Evolutionary conservation across 2,797 vertebrate species (phyloP).

Genomic region (Echeneis naucrates): DNA sequence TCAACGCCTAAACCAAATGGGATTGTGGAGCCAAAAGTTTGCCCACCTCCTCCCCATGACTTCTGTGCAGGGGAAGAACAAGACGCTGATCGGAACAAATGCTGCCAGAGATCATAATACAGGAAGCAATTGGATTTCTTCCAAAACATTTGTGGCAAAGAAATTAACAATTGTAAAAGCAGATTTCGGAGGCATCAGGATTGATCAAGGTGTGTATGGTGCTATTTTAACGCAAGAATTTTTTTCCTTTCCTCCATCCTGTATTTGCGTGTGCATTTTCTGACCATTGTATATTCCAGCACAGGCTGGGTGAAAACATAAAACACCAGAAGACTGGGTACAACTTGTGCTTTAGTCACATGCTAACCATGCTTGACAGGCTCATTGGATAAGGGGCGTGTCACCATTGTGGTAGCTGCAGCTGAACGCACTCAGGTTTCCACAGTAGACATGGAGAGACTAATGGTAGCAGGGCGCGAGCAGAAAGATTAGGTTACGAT

Average conservation of each 20-base stretch:
- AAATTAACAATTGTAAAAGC: background rate
- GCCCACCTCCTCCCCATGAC: background rate
- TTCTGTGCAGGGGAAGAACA: constrained; percentile 6
- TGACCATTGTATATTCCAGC: background rate
- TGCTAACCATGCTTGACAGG: constrained; percentile 8
- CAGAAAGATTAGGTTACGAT: constrained; percentile 45
- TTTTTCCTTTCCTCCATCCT: background rate
- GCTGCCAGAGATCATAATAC: constrained; percentile 15
- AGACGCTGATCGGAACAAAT: constrained; percentile 12
- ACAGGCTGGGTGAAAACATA: background rate
- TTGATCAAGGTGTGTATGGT: constrained; percentile 18
- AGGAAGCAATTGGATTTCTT: constrained; percentile 8
- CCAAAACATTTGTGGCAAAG: constrained; percentile 20
- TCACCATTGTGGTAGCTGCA: background rate
- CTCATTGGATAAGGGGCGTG: background rate
- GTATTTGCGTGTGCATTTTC: background rate
- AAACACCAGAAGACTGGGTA: background rate
- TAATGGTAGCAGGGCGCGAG: constrained; percentile 18
- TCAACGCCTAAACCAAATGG: background rate
- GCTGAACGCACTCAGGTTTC: constrained; percentile 22
- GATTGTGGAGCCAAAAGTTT: background rate
- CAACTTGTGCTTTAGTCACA: background rate
- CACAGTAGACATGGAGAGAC: background rate
- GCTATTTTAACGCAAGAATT: background rate
- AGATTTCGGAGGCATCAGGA: constrained; percentile 8